phyloP scores from a whole-genome alignment of 2,888 invertebrate genomes.

The Galeruca laticollis region DNA sequence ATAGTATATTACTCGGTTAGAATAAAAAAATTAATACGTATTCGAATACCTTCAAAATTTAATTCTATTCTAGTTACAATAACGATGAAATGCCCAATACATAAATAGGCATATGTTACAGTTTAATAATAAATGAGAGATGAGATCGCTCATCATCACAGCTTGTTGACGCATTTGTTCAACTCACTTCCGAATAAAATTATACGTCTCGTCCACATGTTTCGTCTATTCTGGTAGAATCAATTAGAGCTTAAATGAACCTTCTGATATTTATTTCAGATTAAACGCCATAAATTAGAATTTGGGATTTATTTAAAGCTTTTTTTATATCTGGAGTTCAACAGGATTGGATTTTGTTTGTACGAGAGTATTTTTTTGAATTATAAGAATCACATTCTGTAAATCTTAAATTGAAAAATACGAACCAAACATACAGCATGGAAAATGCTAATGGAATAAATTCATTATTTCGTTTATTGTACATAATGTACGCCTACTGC shows the following conservation, averaged over 20 bases:
- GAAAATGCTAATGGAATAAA: too few species aligned
- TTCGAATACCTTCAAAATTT: too few species aligned
- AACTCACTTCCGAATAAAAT: conserved; percentile 11
- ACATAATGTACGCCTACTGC: too few species aligned
- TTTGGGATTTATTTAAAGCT: conserved; percentile 4
- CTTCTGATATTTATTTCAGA: conserved; percentile 11
- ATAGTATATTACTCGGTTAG: too few species aligned
- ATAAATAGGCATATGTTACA: background rate
- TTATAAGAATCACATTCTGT: too few species aligned
- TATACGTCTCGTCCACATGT: conserved; percentile 7
- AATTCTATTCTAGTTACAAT: background rate
- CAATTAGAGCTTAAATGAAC: conserved; percentile 11
- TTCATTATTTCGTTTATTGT: too few species aligned
- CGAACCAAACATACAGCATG: too few species aligned
- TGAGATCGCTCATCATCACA: conserved; percentile 5
- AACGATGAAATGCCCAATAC: background rate
- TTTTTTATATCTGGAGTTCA: conserved; percentile 1
- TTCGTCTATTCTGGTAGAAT: conserved; percentile 13
- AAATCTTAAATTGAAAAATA: too few species aligned
- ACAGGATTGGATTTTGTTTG: background rate
- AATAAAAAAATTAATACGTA: too few species aligned
- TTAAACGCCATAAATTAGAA: conserved; percentile 8
- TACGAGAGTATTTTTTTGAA: too few species aligned
- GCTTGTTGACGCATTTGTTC: conserved; percentile 8
- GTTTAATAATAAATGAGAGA: conserved; percentile 10